Evolutionary conservation across 2,888 invertebrate species (phyloP), one percentile per base, ranked within the genome.

Genomic region (Pyrgus malvae): DNA sequence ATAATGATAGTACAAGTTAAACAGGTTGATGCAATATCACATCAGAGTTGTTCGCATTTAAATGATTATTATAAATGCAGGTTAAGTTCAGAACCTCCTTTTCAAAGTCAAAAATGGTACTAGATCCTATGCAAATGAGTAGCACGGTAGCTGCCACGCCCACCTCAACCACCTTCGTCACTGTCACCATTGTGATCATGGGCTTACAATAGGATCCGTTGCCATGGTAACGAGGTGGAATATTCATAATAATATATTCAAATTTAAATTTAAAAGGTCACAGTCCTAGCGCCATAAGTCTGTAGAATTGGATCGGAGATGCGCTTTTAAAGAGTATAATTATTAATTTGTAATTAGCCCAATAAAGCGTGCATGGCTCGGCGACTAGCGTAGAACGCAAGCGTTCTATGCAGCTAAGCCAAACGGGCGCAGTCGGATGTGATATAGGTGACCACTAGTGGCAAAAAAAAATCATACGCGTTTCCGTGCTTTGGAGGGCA

Each of bases 61-160:
- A n/a, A n/a, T n/a, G n/a, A n/a, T n/a, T n/a, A n/a, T n/a, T n/a
- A n/a, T n/a, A 23, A 23, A 23, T 23, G 23, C 23, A 23, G 6
- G 23, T 23, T 6, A 23, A 6, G 4, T 23, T 4, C 23, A 23
- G 23, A 4, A 23, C 23, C 23, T 27, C 6, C 27, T 27, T 2
- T 8, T 27, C 9, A 27, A 7, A 8, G 27, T 27, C 27, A 27
- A 44, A 35, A 51, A 14, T 19, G 31, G 29, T 17, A 27, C 19
- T 29, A 17, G 31, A 19, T 16, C 16, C 29, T 17, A 31, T 44
- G 44, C 44, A 31, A 44, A 44, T 44, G 44, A 44, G 44, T 17
- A n/a, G 8, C 12, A 44, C 44, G 31, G 44, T 31, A 44, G 44
- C 44, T n/a, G 6, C 27, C 44, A 44, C 44, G 31, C 44, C 44